Evolutionary conservation across 2,797 vertebrate species (phyloP), one percentile per base, ranked within the genome.

Genomic region (Pipistrellus pygmaeus): DNA sequence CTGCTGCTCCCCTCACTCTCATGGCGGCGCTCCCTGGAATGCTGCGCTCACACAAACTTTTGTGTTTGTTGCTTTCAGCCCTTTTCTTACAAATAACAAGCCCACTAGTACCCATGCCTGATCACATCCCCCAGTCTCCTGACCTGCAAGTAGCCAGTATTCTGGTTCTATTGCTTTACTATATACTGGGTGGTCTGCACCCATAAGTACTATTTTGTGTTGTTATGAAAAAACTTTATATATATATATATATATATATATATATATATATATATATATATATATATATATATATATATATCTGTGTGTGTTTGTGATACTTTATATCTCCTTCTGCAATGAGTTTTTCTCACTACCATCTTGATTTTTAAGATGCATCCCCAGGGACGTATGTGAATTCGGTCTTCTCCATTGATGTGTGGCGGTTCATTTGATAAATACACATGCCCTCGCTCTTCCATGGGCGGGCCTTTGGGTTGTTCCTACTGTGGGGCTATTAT

Each of bases 41-140:
- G n/a, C 27, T 27, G 32, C 2, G 8, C 27, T 38, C 91, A n/a
- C 25, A 51, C 62, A 53, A 46, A 62, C 53, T 30, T 30, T 21
- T 46, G 57, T n/a, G 25, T 30, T 3, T 64, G 55, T 81, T 82
- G 64, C 71, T 86, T 85, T 90, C 38, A 62, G 35, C n/a, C 84
- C 2, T 44, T 91, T 85, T 95, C 64, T 92, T 83, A 73, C 17
- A 68, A 32, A 85, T 14, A 44, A n/a, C 46, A 90, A 88, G 60
- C 17, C 44, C 72, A n/a, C 48, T 85, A 51, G 30, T 41, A 72
- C 13, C 35, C 64, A 55, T 53, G 7, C 51, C 64, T 85, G 41
- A 68, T 90, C 57, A 64, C 11, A 81, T 2, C 3, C 44, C 25
- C 27, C 10, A 78, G 18, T 53, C 23, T 73, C 41, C 62, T 90